Base-by-base conservation (phyloP, 1,140 invertebrate genomes). In the Drosophila nigromelanica region DNA sequence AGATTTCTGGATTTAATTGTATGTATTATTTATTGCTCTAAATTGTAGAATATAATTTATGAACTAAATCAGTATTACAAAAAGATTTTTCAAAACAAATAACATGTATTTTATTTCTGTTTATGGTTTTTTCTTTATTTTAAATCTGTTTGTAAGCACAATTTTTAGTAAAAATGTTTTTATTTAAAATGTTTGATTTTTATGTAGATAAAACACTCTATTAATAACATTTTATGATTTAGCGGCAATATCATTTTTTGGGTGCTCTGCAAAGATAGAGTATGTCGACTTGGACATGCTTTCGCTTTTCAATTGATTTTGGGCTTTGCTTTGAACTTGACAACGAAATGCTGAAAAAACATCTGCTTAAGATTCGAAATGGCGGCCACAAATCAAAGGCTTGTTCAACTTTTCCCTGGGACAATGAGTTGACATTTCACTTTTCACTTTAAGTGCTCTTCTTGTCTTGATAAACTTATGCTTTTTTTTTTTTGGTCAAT, bases 401-500 rank as follows among this genome's bases (percentile, higher is more conserved):
- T 50, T 64, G 68, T 55, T 70, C 56, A 56, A 60, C 64, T 85
- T 85, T 77, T 86, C 64, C 73, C 56, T 61, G 58, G 58, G 60
- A 73, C 83, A 87, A 82, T 79, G 79, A 86, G 83, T 74, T 86
- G 82, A 86, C 82, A 82, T 86, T 86, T 86, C 72, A 74, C 66
- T 71, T 78, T 78, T 75, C 82, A 86, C 68, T 79, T 78, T 78
- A 39, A 86, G 82, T 78, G 81, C 70, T 87, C 70, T 87, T 76
- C 43, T 76, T 87, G 70, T 71, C 67, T 62, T 59, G 81, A 85
- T 85, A 85, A 77, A 75, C 54, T 45, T 68, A 33, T 47, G 35
- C 14, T 27, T 61, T 40, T 60, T 73, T 68, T 54, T 18, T 18
- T 18, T 18, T 18, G 55, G 70, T 59, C 55, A 73, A 73, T 52